Evolutionary conservation across 2,797 vertebrate species (phyloP), one percentile per base, ranked within the genome.

Genomic region (Catostomus latipinnis): DNA sequence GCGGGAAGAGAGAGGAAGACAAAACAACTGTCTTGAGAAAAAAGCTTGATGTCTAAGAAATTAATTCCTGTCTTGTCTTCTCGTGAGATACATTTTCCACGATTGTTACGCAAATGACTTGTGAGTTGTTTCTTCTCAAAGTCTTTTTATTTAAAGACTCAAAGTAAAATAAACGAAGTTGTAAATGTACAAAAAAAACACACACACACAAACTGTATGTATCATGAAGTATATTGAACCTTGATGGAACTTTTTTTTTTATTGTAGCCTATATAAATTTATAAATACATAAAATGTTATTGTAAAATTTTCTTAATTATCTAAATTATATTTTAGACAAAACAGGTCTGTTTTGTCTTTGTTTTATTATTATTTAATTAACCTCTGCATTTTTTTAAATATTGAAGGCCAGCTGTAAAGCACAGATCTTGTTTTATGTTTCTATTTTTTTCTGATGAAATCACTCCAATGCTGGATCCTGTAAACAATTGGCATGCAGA

Each of bases 1-100:
- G 76, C 0, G 2, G 7, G n/a, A 56, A 48, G 63, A 66, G 53
- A 57, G 54, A 68, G 12, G 9, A 11, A 22, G 18, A 6, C 6
- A 53, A 54, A 70, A 74, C 48, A 62, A 52, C 18, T 74, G 46
- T 43, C 48, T 74, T 62, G 58, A 61, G 58, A 61, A 34, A 68
- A 68, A 66, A 66, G 62, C 74, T 62, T 46, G 73, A 46, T 16
- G 52, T 66, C 34, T 46, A 46, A 46, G 34, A 66, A 18, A 66
- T 50, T 53, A 57, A 18, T 62, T 53, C 52, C 9, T 34, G 34
- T 72, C 71, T 43, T 16, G 2, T 74, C 16, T 74, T 57, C 13
- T 52, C 12, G 14, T 50, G 48, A 50, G 58, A 74, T 52, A 52
- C 8, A 6, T 52, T 73, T 22, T 5, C 22, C 43, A 54, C 45